Conservation (phyloP, 2,113 vertebrate species). For the Scomber scombrus region DNA sequence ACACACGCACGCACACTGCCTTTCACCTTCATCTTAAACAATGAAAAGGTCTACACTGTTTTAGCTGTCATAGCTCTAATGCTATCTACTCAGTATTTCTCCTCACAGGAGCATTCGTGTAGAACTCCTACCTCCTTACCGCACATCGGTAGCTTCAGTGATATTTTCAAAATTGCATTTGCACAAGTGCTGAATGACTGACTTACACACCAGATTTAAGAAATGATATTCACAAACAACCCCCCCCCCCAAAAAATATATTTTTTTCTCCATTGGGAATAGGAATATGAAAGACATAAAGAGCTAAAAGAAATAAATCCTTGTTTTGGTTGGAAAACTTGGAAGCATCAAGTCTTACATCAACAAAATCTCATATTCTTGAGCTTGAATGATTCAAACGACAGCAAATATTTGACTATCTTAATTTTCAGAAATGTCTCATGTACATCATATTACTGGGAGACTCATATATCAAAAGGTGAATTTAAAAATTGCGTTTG, state of each 20-base stretch:
- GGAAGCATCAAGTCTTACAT: slow-evolving; percentile 24
- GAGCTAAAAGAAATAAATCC: slow-evolving; percentile 16
- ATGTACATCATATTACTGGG: not conserved
- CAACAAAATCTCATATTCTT: slow-evolving; percentile 40
- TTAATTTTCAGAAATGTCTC: slow-evolving; percentile 1
- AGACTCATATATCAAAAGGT: slow-evolving; percentile 24
- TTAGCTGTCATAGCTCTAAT: slow-evolving; percentile 70
- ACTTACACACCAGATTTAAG: not conserved
- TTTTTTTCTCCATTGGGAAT: not conserved
- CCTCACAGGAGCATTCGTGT: slow-evolving; percentile 47
- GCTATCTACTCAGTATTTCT: slow-evolving; percentile 71
- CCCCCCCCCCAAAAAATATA: too few species aligned
- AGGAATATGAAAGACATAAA: not conserved
- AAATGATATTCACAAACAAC: slow-evolving; percentile 14
- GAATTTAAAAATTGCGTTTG: slow-evolving; percentile 12
- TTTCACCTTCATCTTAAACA: slow-evolving; percentile 77
- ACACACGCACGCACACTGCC: slow-evolving; percentile 53
- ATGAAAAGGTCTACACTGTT: slow-evolving; percentile 67
- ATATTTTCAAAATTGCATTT: slow-evolving; percentile 37
- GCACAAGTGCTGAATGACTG: not conserved
- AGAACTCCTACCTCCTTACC: slow-evolving; percentile 50
- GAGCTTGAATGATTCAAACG: slow-evolving; percentile 30
- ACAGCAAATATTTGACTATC: slow-evolving; percentile 13
- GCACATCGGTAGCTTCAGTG: slow-evolving; percentile 24
- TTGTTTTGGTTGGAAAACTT: slow-evolving; percentile 17